These are phyloP conservation scores for Tipula helvola DNA, from an alignment of 2,888 invertebrate species.

Conservation along the genomic window DNA sequence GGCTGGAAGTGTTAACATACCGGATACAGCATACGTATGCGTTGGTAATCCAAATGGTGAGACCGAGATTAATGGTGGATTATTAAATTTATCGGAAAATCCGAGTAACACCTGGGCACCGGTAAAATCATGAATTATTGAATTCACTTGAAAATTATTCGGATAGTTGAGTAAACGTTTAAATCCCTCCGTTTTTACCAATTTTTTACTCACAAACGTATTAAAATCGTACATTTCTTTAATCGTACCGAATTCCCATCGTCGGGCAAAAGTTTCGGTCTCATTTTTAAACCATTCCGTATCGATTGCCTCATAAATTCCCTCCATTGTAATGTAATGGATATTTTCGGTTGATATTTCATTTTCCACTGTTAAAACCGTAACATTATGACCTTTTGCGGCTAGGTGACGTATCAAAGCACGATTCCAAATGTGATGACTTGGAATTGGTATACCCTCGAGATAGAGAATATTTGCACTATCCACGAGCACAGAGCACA, in stretches of 20 bases:
- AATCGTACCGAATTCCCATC: conserved; percentile 6
- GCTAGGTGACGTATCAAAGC: conserved; percentile 13
- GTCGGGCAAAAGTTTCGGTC: conserved; percentile 4
- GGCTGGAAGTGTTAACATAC: conserved; percentile 9
- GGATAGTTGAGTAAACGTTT: conserved; percentile 9
- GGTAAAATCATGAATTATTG: conserved; percentile 8
- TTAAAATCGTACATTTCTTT: conserved; percentile 13
- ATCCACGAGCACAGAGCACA: neutral
- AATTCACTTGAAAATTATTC: conserved; percentile 5
- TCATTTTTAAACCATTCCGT: conserved; percentile 4
- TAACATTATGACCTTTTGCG: conserved; percentile 13
- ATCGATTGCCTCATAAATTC: conserved; percentile 13
- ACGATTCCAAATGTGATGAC: conserved; percentile 15
- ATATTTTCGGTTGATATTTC: conserved; percentile 13
- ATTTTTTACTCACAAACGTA: conserved; percentile 9
- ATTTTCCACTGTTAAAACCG: conserved; percentile 14
- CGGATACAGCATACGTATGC: neutral
- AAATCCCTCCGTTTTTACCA: conserved; percentile 9
- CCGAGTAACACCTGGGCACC: neutral
- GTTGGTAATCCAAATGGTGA: conserved; percentile 9
- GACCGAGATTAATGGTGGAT: conserved; percentile 12
- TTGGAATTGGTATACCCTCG: conserved; percentile 12
- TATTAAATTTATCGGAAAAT: conserved; percentile 7
- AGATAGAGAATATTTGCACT: conserved; percentile 15
- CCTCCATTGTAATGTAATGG: conserved; percentile 15